phyloP scores from a whole-genome alignment of 2,888 invertebrate species.

The Hetaerina titia region DNA sequence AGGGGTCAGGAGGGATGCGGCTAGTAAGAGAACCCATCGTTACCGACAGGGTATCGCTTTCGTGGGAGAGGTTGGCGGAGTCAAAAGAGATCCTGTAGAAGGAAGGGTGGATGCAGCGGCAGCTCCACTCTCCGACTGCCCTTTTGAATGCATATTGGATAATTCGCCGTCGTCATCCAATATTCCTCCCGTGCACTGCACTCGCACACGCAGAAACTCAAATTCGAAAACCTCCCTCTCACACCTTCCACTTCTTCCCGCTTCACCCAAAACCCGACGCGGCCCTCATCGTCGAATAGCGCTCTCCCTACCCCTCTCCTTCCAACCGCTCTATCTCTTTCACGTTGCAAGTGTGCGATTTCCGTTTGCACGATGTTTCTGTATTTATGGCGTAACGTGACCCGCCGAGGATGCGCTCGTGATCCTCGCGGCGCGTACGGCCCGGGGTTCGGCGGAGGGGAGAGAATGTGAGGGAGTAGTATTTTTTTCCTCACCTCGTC shows the following conservation, averaged over 20 bases:
- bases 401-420: slow-evolving; percentile 40
- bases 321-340: not conserved
- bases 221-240: not conserved
- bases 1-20: too few relatives aligned
- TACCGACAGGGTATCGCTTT: too few relatives aligned
- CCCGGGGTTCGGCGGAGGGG: not conserved
- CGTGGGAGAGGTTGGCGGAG: too few relatives aligned
- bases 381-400: slow-evolving; percentile 62
- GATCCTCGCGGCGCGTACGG: not conserved
- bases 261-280: not conserved
- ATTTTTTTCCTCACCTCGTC: not conserved
- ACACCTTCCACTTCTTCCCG: not conserved
- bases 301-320: not conserved
- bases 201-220: not conserved
- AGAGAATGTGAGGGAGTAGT: not conserved
- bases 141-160: slow-evolving; percentile 64
- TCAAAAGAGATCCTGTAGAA: not conserved
- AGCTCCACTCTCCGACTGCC: not conserved
- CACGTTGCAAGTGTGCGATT: slow-evolving; percentile 4
- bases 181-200: slow-evolving; percentile 30
- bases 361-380: slow-evolving; percentile 37
- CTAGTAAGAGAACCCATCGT: too few relatives aligned
- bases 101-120: not conserved
- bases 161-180: slow-evolving; percentile 50
- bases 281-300: not conserved